Conservation (phyloP, 1,140 invertebrate species). For the Wasmannia auropunctata region DNA sequence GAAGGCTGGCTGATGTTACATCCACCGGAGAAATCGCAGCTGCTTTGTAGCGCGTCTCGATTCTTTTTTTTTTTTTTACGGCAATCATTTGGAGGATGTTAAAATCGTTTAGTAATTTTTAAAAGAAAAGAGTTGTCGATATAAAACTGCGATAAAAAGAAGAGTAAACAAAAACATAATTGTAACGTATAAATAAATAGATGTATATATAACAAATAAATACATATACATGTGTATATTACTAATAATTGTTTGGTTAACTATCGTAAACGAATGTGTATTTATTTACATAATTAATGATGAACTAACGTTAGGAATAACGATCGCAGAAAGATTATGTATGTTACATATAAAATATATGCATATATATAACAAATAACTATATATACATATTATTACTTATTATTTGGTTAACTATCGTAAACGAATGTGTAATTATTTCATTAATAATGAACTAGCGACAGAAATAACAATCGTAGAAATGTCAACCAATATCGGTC, state of each 20-base stretch:
- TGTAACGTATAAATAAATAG: neutral
- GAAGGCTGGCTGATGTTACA: slow-evolving; percentile 21
- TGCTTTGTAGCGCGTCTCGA: neutral
- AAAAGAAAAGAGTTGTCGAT: neutral
- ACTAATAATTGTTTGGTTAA: neutral
- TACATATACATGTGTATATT: neutral
- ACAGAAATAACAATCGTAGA: neutral
- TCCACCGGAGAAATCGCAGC: slow-evolving; percentile 22
- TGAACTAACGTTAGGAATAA: neutral
- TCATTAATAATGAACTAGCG: neutral
- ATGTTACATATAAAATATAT: neutral
- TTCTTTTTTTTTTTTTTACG: neutral
- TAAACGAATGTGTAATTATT: neutral
- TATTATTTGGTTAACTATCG: neutral
- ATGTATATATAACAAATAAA: neutral
- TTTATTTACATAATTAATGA: neutral
- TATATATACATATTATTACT: neutral
- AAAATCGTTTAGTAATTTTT: neutral
- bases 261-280: neutral
- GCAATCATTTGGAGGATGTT: neutral
- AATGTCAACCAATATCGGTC: neutral
- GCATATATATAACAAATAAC: too few species aligned
- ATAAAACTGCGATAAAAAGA: neutral
- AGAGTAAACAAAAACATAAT: neutral
- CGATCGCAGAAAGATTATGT: too few species aligned